Evolutionary conservation across 1,140 invertebrate species (phyloP).

Genomic region (Psilanteris sp.): DNA sequence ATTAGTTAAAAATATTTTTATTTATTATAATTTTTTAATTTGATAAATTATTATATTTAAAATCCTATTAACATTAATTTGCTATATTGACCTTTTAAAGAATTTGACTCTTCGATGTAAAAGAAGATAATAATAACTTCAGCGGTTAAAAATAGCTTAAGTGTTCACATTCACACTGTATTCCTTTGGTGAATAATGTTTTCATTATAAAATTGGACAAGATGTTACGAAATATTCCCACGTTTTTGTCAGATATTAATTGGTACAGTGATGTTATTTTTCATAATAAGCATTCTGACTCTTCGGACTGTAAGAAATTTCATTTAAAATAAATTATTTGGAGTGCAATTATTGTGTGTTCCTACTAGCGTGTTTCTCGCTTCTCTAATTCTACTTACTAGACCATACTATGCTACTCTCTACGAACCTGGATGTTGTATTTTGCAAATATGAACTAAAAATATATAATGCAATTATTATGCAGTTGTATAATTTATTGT

Average conservation of each 20-base stretch:
- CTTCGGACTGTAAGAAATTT: constrained; percentile 51
- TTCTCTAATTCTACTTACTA: constrained; percentile 8
- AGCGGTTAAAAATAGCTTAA: constrained; percentile 73
- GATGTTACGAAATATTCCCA: constrained; percentile 75
- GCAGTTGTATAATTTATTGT: constrained; percentile 6
- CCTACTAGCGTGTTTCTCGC: background rate
- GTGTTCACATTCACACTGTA: constrained; percentile 43
- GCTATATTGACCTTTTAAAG: constrained; percentile 33
- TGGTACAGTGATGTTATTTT: constrained; percentile 74
- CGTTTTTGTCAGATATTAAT: constrained; percentile 75
- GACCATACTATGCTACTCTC: background rate
- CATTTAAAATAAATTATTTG: background rate
- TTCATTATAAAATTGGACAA: constrained; percentile 72
- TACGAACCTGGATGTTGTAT: constrained; percentile 6
- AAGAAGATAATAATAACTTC: constrained; percentile 74
- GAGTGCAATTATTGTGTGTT: constrained; percentile 20
- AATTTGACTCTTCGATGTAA: constrained; percentile 33
- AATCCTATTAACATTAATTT: background rate
- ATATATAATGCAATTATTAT: constrained; percentile 32
- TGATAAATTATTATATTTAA: background rate
- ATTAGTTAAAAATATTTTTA: too few species aligned
- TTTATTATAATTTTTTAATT: too few species aligned
- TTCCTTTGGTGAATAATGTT: constrained; percentile 58
- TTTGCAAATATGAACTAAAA: constrained; percentile 25
- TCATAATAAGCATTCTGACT: constrained; percentile 54